phyloP scores from a whole-genome alignment of 2,113 vertebrate species.

The Sylvietta virens region DNA sequence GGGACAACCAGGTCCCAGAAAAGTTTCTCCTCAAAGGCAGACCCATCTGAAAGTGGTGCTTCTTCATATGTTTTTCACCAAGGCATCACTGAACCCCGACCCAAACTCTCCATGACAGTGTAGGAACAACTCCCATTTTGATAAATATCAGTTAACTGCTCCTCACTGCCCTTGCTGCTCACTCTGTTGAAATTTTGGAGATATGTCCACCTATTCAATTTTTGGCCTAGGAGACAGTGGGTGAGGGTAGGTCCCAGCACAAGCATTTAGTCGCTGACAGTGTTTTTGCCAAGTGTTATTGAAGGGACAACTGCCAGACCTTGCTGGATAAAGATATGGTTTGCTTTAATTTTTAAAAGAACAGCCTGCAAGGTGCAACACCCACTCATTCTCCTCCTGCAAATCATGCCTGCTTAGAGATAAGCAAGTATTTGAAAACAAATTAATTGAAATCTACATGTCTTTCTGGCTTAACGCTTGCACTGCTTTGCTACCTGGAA shows the following conservation, averaged over 20 bases:
- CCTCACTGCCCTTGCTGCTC: background rate
- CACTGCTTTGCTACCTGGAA: background rate
- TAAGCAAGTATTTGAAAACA: background rate
- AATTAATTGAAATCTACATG: background rate
- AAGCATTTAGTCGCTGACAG: background rate
- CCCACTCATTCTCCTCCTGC: background rate
- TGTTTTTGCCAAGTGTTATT: background rate
- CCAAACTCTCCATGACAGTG: background rate
- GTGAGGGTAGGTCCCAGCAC: background rate
- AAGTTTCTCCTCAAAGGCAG: background rate
- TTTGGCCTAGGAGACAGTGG: background rate
- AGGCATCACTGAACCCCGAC: background rate
- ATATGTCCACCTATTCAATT: background rate
- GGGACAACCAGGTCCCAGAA: background rate
- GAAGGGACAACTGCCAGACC: background rate
- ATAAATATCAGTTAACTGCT: background rate
- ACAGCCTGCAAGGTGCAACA: background rate
- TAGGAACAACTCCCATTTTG: background rate
- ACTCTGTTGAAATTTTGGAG: background rate
- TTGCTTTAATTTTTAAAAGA: background rate
- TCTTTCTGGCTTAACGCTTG: background rate
- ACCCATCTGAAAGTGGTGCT: background rate
- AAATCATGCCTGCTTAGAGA: background rate
- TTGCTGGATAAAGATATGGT: background rate
- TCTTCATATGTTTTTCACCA: background rate